Evolutionary conservation across 2,113 vertebrate genomes (phyloP).

Genomic region (Pelodiscus sinensis): DNA sequence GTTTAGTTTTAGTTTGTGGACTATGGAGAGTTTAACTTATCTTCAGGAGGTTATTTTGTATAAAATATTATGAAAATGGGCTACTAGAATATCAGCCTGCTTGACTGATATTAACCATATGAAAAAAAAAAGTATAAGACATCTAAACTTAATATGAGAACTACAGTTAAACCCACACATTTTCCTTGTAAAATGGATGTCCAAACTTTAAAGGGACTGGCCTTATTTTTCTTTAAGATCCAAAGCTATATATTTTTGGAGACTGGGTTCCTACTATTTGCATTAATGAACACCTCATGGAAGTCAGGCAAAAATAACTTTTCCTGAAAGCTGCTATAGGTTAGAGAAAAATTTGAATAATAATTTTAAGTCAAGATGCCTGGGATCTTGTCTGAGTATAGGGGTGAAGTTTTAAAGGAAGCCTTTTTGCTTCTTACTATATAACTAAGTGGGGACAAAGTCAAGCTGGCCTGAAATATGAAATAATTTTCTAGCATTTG

Average conservation of each 20-base stretch:
- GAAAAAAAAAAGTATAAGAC: constrained; percentile 48
- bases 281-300: constrained; percentile 50
- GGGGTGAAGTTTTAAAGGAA: background rate
- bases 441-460: background rate
- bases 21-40: constrained; percentile 49
- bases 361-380: constrained; percentile 26
- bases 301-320: background rate
- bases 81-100: constrained; percentile 62
- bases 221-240: constrained; percentile 57
- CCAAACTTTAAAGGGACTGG: constrained; percentile 25
- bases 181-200: constrained; percentile 63
- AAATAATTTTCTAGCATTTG: background rate
- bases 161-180: constrained; percentile 45
- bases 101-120: constrained; percentile 67
- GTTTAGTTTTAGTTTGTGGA: constrained; percentile 68
- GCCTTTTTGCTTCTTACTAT: fast-evolving
- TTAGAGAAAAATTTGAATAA: constrained; percentile 16
- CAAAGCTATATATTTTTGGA: constrained; percentile 44
- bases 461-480: background rate
- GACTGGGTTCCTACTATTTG: constrained; percentile 53
- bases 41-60: constrained; percentile 70
- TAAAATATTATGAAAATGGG: constrained; percentile 70
- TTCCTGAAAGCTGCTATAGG: constrained; percentile 29
- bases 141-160: constrained; percentile 55
- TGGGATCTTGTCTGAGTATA: background rate